Evolutionary conservation across 2,113 vertebrate species (phyloP).

Genomic region (Ciconia maguari): DNA sequence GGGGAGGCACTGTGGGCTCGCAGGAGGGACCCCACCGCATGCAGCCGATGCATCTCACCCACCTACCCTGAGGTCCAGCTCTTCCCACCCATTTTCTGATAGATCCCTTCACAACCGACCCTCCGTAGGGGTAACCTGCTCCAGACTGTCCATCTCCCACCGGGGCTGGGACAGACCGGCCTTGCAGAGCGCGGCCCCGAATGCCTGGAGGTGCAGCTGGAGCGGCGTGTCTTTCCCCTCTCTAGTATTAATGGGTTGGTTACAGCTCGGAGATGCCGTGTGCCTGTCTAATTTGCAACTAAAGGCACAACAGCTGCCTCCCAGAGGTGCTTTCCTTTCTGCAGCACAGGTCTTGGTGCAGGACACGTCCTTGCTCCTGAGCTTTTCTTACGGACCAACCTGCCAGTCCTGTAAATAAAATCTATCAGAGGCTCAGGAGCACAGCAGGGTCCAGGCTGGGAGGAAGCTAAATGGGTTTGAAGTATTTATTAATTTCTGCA

Average conservation of each 20-base stretch:
- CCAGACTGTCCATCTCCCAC: fast-evolving
- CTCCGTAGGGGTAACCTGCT: not conserved
- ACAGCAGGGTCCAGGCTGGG: not conserved
- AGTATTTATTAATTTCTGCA: not conserved
- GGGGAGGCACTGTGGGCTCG: not conserved
- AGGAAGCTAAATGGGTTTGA: not conserved
- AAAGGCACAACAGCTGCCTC: not conserved
- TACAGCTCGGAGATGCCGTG: not conserved
- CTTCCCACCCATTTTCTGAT: not conserved
- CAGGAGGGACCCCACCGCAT: not conserved
- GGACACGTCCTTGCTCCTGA: not conserved
- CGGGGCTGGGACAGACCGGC: not conserved
- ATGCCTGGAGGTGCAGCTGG: not conserved
- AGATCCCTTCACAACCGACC: not conserved
- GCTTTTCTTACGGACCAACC: not conserved
- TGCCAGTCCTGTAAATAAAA: too few species aligned
- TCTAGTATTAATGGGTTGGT: not conserved
- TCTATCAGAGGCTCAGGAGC: not conserved
- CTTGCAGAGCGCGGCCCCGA: not conserved
- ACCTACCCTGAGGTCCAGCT: not conserved
- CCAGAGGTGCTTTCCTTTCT: not conserved
- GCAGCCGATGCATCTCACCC: not conserved
- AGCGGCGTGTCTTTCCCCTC: not conserved
- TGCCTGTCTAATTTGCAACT: not conserved
- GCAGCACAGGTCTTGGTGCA: not conserved